Conservation (phyloP, 2,113 vertebrate species). For the Dunckerocampus dactyliophorus region DNA sequence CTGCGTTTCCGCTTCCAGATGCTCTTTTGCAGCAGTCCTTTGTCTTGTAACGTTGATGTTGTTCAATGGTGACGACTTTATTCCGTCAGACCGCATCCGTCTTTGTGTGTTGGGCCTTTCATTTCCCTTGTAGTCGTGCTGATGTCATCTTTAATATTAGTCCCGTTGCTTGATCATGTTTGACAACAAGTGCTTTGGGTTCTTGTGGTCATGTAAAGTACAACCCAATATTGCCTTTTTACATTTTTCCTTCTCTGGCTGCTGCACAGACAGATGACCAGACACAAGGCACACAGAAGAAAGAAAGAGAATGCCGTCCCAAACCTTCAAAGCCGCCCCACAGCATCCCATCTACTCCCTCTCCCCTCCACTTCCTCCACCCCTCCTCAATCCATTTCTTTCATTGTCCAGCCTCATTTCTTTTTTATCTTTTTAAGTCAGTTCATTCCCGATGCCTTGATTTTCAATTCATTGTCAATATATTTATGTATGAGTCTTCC, state of each 20-base stretch:
- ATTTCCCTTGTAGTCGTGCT: too few relatives aligned
- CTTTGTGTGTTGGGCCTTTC: too few relatives aligned
- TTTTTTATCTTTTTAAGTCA: constrained; percentile 59
- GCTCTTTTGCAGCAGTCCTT: too few relatives aligned
- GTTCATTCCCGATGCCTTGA: constrained; percentile 70
- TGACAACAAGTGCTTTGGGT: too few relatives aligned
- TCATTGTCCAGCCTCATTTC: constrained; percentile 30
- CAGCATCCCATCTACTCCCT: constrained; percentile 36
- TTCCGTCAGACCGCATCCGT: too few relatives aligned
- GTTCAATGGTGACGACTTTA: too few relatives aligned
- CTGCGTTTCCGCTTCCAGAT: too few relatives aligned
- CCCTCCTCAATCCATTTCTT: constrained; percentile 52
- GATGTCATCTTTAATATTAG: too few relatives aligned
- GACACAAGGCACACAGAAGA: constrained; percentile 47
- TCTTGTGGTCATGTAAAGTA: too few relatives aligned
- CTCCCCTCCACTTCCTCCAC: constrained; percentile 12
- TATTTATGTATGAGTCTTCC: constrained; percentile 72
- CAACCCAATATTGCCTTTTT: neutral
- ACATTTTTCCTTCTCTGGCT: constrained; percentile 35
- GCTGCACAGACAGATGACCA: constrained; percentile 59
- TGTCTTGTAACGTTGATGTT: too few relatives aligned
- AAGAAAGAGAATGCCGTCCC: constrained; percentile 53
- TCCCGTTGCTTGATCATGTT: too few relatives aligned
- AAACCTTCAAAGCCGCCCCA: constrained; percentile 14
- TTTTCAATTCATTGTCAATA: constrained; percentile 73